phyloP scores from a whole-genome alignment of 2,888 invertebrate species.

The Ischnus inquisitorius region DNA sequence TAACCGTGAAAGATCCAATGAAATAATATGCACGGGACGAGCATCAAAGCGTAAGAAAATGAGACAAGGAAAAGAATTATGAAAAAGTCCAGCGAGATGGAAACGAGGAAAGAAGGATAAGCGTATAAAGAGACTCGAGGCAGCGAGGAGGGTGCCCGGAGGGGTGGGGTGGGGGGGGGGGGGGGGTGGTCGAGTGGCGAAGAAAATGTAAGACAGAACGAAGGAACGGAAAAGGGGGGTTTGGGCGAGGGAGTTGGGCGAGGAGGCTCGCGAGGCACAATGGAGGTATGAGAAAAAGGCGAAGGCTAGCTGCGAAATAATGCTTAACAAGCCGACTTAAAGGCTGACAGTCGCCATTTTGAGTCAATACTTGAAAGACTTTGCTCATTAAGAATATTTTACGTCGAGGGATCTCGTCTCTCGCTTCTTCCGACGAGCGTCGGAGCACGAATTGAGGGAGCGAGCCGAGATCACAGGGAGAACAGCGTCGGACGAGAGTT shows the following conservation, averaged over 20 bases:
- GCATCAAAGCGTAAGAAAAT: slow-evolving; percentile 15
- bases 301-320: slow-evolving; percentile 77
- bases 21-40: slow-evolving; percentile 36
- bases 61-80: slow-evolving; percentile 40
- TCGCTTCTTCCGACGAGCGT: slow-evolving; percentile 62
- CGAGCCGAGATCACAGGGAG: slow-evolving; percentile 58
- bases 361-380: slow-evolving; percentile 85
- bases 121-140: slow-evolving; percentile 52
- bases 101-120: slow-evolving; percentile 47
- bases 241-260: background rate
- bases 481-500: slow-evolving; percentile 54
- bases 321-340: slow-evolving; percentile 85
- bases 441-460: slow-evolving; percentile 40
- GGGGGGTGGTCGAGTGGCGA: slow-evolving; percentile 25
- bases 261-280: slow-evolving; percentile 31
- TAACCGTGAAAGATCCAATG: slow-evolving; percentile 36
- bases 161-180: slow-evolving; percentile 45
- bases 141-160: slow-evolving; percentile 42
- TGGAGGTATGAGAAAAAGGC: slow-evolving; percentile 51
- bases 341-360: slow-evolving; percentile 83
- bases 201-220: slow-evolving; percentile 43
- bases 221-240: slow-evolving; percentile 51
- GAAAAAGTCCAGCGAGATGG: slow-evolving; percentile 46
- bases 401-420: slow-evolving; percentile 75
- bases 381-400: slow-evolving; percentile 85